A percentile compares a stretch with the other conserved stretches of the same genome.
phyloP scores from a whole-genome alignment of 2,113 vertebrate genomes.

The Phylloscopus trochiloides region DNA sequence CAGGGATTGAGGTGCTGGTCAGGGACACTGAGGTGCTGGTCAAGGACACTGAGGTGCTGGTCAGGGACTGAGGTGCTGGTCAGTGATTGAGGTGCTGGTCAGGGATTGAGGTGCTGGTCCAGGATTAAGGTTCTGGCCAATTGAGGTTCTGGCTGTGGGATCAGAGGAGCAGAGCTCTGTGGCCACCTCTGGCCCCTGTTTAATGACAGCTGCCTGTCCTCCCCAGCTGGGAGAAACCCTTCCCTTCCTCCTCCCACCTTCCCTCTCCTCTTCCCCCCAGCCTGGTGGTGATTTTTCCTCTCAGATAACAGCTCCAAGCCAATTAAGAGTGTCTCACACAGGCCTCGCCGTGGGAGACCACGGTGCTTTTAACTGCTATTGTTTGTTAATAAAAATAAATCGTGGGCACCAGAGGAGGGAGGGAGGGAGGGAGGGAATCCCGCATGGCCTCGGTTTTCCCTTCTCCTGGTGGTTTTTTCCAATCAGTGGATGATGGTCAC shows the following conservation, averaged over 20 bases:
- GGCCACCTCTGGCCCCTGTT: neutral
- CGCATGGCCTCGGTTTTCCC: neutral
- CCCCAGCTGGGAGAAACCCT: neutral
- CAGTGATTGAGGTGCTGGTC: too few species aligned
- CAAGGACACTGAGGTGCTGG: too few species aligned
- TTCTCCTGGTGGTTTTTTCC: neutral
- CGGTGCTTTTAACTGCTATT: conserved; percentile 18
- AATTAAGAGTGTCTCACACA: conserved; percentile 2
- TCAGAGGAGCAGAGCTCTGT: neutral
- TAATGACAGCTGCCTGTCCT: neutral
- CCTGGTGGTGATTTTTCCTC: neutral
- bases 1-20: neutral
- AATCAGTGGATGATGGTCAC: neutral
- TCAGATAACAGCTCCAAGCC: neutral
- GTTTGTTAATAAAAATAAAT: conserved; percentile 64
- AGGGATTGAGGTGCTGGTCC: too few species aligned
- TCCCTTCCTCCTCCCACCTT: neutral
- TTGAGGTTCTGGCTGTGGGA: neutral
- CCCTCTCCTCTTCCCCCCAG: neutral
- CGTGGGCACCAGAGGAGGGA: neutral
- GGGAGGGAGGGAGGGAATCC: neutral
- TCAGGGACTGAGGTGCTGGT: too few species aligned
- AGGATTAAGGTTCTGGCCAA: neutral
- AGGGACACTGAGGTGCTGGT: neutral
- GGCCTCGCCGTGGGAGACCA: neutral